Percentiles rank a stretch among this genome's conserved stretches.
Evolutionary conservation across 2,888 invertebrate species (phyloP).

Genomic region (Drymonia ruficornis): DNA sequence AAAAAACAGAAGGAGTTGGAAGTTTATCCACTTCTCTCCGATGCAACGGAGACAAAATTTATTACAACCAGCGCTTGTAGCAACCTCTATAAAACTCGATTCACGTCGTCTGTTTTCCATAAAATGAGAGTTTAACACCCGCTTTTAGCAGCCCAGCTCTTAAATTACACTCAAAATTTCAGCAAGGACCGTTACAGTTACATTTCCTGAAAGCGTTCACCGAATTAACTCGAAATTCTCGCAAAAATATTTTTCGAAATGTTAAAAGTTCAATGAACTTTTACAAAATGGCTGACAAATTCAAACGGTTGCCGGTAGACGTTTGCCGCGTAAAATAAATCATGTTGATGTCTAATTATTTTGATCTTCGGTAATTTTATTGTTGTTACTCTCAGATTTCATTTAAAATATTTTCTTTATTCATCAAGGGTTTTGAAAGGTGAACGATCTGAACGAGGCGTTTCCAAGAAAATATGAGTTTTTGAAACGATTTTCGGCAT

Average conservation of each 20-base stretch:
- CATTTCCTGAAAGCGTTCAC: neutral
- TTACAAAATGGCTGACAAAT: neutral
- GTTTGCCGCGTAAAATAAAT: neutral
- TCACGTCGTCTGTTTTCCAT: neutral
- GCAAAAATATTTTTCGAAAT: neutral
- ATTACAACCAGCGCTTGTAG: too few species aligned
- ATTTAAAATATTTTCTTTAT: neutral
- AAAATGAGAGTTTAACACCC: neutral
- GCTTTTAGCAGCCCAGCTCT: neutral
- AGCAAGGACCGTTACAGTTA: neutral
- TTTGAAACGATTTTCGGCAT: neutral
- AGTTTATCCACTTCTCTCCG: too few species aligned
- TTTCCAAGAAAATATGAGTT: neutral
- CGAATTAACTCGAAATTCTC: neutral
- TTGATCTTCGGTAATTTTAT: neutral
- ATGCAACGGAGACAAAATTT: too few species aligned
- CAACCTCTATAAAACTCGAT: too few species aligned
- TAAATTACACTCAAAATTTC: constrained; percentile 2
- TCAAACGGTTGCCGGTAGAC: neutral
- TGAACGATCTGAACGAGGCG: neutral
- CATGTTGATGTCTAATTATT: neutral
- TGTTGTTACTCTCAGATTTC: neutral
- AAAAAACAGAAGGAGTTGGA: too few species aligned
- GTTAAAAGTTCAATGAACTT: neutral
- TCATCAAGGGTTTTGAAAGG: neutral